Evolutionary conservation across 30 jellyfish, hydroid and myxozoan species (phyloP), one percentile per base, ranked within the genome.

Genomic region (Hydra vulgaris): DNA sequence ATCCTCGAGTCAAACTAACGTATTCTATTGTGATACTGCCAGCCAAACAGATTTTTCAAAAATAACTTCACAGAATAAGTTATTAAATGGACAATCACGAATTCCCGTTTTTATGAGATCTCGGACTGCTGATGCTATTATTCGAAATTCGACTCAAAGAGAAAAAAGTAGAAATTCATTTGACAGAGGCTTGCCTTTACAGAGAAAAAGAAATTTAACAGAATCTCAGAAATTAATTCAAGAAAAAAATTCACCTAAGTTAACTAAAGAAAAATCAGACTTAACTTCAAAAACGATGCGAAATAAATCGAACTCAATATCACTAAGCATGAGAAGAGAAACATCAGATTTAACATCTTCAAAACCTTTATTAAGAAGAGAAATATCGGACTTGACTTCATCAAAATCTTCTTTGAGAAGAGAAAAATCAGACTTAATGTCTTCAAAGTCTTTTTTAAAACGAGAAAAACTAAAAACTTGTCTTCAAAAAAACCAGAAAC

Each of bases 71-170:
- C 61, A 12, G 61, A 40, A 12, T 40, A 40, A 40, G 61, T 5
- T 12, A 40, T 3, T 12, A 40, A 40, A 40, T 40, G 61, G 61
- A 5, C 61, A 40, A 53, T 78, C 85, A 61, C 85, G 77, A 54
- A 78, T 78, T 18, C 85, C 85, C 1, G 78, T 27, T 27, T 23
- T 78, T 54, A 81, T 27, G 24, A 76, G 85, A 18, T 78, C 85
- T 16, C 66, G 69, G 19, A 52, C 85, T 8, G 69, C 69, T 66
- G 85, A 75, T 0, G 61, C 61, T 3, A 40, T 40, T 40, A 5
- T 40, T 40, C 61, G 61, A 40, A 40, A 40, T n/a, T n/a, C n/a
- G n/a, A n/a, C n/a, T n/a, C n/a, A n/a, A n/a, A n/a, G n/a, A n/a
- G n/a, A n/a, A n/a, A n/a, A n/a, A n/a, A n/a, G n/a, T n/a, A n/a